Evolutionary conservation across 2,797 vertebrate species (phyloP), one percentile per base, ranked within the genome.

Genomic region (Oreochromis grahami): DNA sequence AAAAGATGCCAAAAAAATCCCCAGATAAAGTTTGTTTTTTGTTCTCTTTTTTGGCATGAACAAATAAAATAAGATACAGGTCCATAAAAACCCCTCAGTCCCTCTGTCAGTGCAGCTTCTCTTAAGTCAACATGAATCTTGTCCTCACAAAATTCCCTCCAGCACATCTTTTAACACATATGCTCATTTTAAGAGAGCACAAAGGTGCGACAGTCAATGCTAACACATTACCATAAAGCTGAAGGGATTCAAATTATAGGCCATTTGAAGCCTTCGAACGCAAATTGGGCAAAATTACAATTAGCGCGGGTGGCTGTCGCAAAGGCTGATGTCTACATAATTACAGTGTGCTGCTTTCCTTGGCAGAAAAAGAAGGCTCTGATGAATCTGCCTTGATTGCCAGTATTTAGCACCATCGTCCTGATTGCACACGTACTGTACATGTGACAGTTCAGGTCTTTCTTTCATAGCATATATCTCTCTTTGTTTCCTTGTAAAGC

Each of bases 231-330:
- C 90, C 93, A 95, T 95, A 93, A 95, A 93, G 93, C 93, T 95
- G 93, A 96, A 93, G 91, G 93, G 91, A 96, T 94, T 94, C 87
- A 96, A 96, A 97, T 96, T 94, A 95, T 91, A 95, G 95, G 92
- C 79, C 92, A 86, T 94, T 94, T 94, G 92, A 95, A 95, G 93
- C 87, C 88, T 92, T 87, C 91, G 63, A 89, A 92, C 86, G 84
- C 94, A 96, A 96, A 96, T 96, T 96, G 96, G 95, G 91, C 87
- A 82, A 95, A 96, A 97, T 96, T 96, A 95, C 94, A 94, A 95
- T 87, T 79, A 89, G 95, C 87, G 90, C 88, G 90, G 95, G 94
- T 91, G 94, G 91, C 93, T 95, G 95, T 93, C 89, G 87, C 87
- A 79, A 91, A 86, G 90, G 87, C 94, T 95, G 95, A 95, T 93